Base-by-base conservation (phyloP, 2,113 vertebrate genomes). In the Axis porcinus region DNA sequence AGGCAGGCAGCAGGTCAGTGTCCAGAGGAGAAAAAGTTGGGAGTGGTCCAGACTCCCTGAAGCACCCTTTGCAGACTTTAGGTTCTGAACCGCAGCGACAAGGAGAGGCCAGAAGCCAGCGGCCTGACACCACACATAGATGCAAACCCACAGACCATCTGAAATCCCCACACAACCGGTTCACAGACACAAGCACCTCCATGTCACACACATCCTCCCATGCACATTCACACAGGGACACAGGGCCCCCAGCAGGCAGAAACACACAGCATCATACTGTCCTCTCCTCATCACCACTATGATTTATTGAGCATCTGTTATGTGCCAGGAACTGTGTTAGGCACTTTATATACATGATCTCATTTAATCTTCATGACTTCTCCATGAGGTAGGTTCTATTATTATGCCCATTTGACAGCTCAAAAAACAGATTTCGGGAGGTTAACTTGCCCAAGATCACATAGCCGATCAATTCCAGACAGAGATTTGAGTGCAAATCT, bases 281-380 rank as follows among this genome's bases (percentile, higher is more conserved):
- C 70, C 33, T 82, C 76, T 90, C 87, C 70, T 88, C 45, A 21
- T 62, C 70, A 62, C n/a, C 50, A 54, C 16, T 16, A 13, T 82
- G 64, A 67, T 62, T 74, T 83, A 76, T 23, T 70, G 76, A 97
- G 67, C 58, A 82, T 78, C 47, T 92, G 23, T 84, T 70, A 82
- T 10, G 50, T 88, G 62, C 58, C 79, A 85, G 57, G 79, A 85
- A 85, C 30, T 58, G 45, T 89, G 76, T 64, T 87, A 45, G 85
- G 86, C 50, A 94, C 45, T 81, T 64, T 33, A 36, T 64, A 47
- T 54, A 79, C 62, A 85, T 85, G 45, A 76, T 67, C 81, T 97
- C 64, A 93, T 25, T 89, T 96, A 84, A 85, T 93, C 43, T 36
- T 96, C 67, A 70, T 84, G 81, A 90, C 45, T 83, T 95, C 57